Conservation (phyloP, 2,888 invertebrate genomes). For the Melangyna quadrimaculata region DNA sequence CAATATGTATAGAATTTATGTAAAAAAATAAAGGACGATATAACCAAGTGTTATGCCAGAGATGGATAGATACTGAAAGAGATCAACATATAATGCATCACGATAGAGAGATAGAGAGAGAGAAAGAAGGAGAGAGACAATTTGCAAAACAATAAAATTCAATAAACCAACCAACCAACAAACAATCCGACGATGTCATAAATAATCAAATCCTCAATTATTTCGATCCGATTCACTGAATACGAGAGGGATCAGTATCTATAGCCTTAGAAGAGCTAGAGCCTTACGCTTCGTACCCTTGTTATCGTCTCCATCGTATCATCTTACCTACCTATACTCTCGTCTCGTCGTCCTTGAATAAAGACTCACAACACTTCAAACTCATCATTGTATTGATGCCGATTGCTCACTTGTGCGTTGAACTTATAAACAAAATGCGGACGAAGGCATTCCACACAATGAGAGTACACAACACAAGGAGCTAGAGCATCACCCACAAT, state of each 20-base stretch:
- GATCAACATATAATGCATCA: slow-evolving; percentile 48
- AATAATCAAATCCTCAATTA: slow-evolving; percentile 71
- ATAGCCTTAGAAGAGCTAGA: no score
- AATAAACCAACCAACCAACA: slow-evolving; percentile 71
- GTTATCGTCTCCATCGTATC: not conserved
- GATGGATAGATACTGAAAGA: not conserved
- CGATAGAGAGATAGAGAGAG: not conserved
- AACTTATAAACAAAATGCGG: slow-evolving; percentile 64
- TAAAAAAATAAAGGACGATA: slow-evolving; percentile 41
- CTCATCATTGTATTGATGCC: slow-evolving; percentile 60
- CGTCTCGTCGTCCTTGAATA: slow-evolving; percentile 48
- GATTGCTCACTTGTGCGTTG: slow-evolving; percentile 70
- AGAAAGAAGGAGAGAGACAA: slow-evolving; percentile 42
- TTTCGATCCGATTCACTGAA: slow-evolving; percentile 66
- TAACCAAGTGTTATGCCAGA: not conserved
- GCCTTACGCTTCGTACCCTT: not conserved
- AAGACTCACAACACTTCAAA: slow-evolving; percentile 45
- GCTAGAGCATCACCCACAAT: slow-evolving; percentile 17
- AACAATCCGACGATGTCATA: slow-evolving; percentile 70
- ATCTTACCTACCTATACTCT: not conserved
- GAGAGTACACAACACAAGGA: slow-evolving; percentile 3
- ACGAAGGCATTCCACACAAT: slow-evolving; percentile 12
- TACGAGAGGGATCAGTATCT: slow-evolving; percentile 7
- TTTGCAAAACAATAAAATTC: slow-evolving; percentile 71
- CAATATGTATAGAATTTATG: slow-evolving; percentile 12